phyloP scores from a whole-genome alignment of 1,140 invertebrate species.

The Schlechtendalia chinensis region DNA sequence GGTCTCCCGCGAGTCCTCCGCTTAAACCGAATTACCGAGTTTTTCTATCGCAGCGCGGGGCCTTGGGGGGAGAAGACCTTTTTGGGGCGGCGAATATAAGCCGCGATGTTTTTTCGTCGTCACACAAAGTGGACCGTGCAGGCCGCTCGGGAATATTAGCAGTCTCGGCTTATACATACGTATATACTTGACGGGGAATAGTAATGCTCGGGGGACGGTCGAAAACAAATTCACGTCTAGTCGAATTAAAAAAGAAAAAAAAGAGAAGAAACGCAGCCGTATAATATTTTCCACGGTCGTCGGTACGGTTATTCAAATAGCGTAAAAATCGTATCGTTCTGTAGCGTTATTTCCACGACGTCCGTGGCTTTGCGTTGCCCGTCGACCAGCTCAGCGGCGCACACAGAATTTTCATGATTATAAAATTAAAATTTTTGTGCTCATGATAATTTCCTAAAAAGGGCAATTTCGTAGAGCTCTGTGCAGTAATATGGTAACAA shows the following conservation, averaged over 20 bases:
- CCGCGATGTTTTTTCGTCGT: constrained; percentile 43
- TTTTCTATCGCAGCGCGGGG: neutral
- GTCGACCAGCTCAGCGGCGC: too few relatives aligned
- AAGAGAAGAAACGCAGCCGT: neutral
- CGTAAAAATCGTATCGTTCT: too few relatives aligned
- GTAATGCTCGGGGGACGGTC: neutral
- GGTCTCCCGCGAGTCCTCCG: constrained; percentile 8
- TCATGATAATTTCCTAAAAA: too few relatives aligned
- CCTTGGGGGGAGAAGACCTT: constrained; percentile 1
- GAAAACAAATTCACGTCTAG: neutral
- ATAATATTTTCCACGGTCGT: too few relatives aligned
- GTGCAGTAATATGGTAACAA: too few relatives aligned
- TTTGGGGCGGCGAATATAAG: constrained; percentile 31
- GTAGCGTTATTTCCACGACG: too few relatives aligned
- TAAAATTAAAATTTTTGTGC: too few relatives aligned
- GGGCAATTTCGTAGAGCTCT: too few relatives aligned
- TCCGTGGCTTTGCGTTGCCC: too few relatives aligned
- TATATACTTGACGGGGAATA: neutral
- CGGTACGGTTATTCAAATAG: too few relatives aligned
- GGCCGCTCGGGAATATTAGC: constrained; percentile 24
- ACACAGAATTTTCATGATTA: too few relatives aligned
- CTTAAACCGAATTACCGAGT: constrained; percentile 30
- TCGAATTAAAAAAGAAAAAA: neutral
- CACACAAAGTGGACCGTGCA: constrained; percentile 22
- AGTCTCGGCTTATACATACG: constrained; percentile 8